These are phyloP conservation scores for Conus ventricosus DNA, from an alignment of 1,140 invertebrate species.

Conservation along the genomic window DNA sequence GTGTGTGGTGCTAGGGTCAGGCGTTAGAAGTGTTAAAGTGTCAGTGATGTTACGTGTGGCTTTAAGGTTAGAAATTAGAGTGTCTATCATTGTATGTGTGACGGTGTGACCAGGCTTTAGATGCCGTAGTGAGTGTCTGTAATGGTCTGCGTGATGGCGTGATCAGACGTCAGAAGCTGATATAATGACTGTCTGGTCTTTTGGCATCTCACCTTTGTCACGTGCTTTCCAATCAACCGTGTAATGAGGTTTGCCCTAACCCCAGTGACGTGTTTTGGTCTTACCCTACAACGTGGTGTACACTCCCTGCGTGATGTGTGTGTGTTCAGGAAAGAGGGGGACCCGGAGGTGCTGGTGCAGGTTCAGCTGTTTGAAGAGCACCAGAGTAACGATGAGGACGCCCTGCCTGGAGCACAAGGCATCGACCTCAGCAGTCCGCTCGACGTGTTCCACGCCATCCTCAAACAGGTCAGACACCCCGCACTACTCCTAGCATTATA, in stretches of 20 bases:
- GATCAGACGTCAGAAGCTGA: no score
- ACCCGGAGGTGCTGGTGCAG: constrained; percentile 63
- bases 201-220: no score
- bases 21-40: no score
- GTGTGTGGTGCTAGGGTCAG: no score
- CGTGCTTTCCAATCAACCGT: no score
- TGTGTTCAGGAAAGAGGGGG: constrained; percentile 47
- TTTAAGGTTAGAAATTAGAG: no score
- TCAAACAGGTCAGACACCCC: constrained; percentile 61
- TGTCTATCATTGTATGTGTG: no score
- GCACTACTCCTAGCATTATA: neutral
- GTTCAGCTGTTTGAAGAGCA: constrained; percentile 69
- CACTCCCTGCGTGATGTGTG: constrained; percentile 3
- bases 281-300: neutral
- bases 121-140: no score
- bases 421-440: constrained; percentile 68
- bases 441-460: constrained; percentile 70
- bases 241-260: neutral
- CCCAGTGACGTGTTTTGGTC: neutral
- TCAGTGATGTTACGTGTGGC: no score
- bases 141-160: no score
- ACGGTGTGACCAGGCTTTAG: no score
- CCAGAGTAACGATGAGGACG: constrained; percentile 66
- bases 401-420: constrained; percentile 61
- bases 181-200: no score